These are phyloP conservation scores for Chondrilla cf. caribensis DNA, from an alignment of 37 sponge, comb jelly and placozoan genomes.

Conservation along the genomic window DNA sequence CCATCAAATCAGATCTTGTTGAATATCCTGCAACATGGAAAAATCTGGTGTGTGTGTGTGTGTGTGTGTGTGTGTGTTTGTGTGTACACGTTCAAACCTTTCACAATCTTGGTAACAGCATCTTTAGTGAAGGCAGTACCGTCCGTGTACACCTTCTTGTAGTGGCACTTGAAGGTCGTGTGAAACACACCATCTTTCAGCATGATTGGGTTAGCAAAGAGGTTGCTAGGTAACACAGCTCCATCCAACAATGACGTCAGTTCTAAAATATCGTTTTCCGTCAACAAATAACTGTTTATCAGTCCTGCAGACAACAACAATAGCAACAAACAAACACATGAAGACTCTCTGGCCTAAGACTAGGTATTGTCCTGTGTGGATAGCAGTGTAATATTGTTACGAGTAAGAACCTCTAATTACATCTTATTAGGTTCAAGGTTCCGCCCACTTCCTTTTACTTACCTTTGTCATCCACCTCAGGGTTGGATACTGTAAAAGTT, in stretches of 20 bases:
- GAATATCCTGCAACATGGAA: neutral
- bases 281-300: neutral
- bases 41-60: neutral
- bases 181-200: slow-evolving; percentile 3
- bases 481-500: neutral
- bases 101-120: neutral
- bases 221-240: neutral
- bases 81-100: neutral
- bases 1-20: neutral
- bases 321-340: no score
- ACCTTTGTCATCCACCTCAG: slow-evolving; percentile 15
- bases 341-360: no score
- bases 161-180: neutral
- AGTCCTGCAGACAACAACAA: no score
- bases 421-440: no score
- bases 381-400: no score
- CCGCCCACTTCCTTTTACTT: no score
- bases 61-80: neutral
- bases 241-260: slow-evolving; percentile 74
- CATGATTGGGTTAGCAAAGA: neutral
- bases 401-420: no score
- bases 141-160: neutral
- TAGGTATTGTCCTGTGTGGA: no score
- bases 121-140: neutral
- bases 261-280: neutral